phyloP scores from a whole-genome alignment of 1,140 invertebrate genomes.

The Trachymyrmex cornetzi region DNA sequence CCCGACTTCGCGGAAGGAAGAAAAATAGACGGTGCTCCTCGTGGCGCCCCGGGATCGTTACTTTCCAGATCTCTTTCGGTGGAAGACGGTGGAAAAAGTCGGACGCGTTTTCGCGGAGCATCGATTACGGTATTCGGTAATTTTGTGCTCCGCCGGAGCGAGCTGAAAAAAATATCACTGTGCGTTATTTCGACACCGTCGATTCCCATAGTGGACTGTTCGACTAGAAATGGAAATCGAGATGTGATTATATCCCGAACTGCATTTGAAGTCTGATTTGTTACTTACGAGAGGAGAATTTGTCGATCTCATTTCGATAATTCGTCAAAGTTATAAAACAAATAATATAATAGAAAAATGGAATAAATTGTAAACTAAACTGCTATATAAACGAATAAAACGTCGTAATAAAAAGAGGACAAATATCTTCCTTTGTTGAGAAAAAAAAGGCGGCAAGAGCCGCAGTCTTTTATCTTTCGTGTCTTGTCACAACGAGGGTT shows the following conservation, averaged over 20 bases:
- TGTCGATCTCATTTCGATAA: neutral
- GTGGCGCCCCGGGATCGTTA: slow-evolving; percentile 55
- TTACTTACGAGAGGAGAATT: neutral
- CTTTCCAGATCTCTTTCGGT: slow-evolving; percentile 41
- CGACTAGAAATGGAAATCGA: slow-evolving; percentile 43
- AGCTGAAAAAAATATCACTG: slow-evolving; percentile 54
- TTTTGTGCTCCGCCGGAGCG: slow-evolving; percentile 62
- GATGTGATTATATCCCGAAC: slow-evolving; percentile 25
- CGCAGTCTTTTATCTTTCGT: neutral
- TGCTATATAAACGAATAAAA: neutral
- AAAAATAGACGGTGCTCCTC: slow-evolving; percentile 53
- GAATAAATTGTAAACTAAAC: neutral
- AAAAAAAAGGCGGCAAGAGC: neutral
- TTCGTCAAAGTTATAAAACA: neutral
- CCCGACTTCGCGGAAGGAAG: slow-evolving; percentile 49
- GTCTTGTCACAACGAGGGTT: slow-evolving; percentile 5
- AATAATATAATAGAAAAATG: neutral
- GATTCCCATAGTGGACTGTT: slow-evolving; percentile 35
- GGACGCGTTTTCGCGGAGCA: slow-evolving; percentile 46
- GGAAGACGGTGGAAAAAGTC: slow-evolving; percentile 40
- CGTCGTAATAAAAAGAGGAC: neutral
- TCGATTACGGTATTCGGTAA: slow-evolving; percentile 61
- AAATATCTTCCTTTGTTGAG: neutral
- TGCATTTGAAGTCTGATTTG: slow-evolving; percentile 27
- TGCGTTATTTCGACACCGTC: slow-evolving; percentile 43